Percentiles rank a stretch among this genome's conserved stretches.
These are phyloP conservation scores for Brassicogethes aeneus DNA, from an alignment of 2,888 invertebrate species.

Conservation along the genomic window DNA sequence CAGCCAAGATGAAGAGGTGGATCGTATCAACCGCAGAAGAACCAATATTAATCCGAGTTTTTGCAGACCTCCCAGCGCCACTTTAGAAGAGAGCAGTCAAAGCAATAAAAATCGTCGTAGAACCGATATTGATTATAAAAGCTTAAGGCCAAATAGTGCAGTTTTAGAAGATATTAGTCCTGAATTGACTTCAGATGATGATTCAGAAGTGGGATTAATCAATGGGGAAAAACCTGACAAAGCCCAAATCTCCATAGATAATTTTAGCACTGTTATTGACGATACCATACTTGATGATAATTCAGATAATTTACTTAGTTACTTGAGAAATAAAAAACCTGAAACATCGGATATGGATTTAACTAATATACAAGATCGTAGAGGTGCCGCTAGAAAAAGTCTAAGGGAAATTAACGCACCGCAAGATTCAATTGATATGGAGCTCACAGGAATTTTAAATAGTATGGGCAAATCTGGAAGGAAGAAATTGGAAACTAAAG, in stretches of 20 bases:
- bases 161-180: constrained; percentile 6
- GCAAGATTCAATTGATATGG: background rate
- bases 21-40: constrained; percentile 2
- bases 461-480: no score
- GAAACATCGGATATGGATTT: constrained; percentile 10
- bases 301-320: constrained; percentile 1
- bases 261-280: constrained; percentile 6
- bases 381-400: background rate
- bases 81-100: constrained; percentile 5
- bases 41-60: background rate
- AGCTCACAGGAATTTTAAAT: background rate
- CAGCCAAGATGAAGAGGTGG: constrained; percentile 11
- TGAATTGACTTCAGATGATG: constrained; percentile 17
- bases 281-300: background rate
- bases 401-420: background rate
- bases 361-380: constrained; percentile 3
- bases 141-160: background rate
- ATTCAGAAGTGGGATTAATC: constrained; percentile 3
- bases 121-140: constrained; percentile 3
- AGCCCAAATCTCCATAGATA: constrained; percentile 2
- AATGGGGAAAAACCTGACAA: constrained; percentile 4
- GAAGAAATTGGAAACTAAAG: background rate
- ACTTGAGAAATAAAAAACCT: constrained; percentile 5
- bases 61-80: constrained; percentile 2
- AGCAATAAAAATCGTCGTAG: no score